These are phyloP conservation scores for Cherax quadricarinatus DNA, from an alignment of 1,140 invertebrate genomes.

Conservation along the genomic window DNA sequence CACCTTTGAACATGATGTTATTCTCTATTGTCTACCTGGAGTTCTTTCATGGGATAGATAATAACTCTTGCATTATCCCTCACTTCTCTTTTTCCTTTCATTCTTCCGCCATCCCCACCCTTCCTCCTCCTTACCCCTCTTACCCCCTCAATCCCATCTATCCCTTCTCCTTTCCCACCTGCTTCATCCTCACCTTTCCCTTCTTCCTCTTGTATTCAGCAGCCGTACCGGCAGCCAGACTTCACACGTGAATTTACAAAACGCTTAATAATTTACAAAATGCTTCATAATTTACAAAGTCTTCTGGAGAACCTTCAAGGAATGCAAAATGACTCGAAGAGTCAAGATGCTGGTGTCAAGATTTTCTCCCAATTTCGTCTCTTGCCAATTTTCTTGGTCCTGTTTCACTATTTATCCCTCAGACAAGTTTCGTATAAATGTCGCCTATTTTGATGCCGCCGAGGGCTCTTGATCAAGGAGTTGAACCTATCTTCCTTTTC, in stretches of 20 bases:
- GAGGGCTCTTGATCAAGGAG: no score
- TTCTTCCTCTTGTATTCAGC: neutral
- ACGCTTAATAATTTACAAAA: neutral
- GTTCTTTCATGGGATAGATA: no score
- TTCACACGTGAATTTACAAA: slow-evolving; percentile 22
- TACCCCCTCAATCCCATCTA: no score
- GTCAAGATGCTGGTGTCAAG: neutral
- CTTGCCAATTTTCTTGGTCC: no score
- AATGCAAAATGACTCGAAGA: neutral
- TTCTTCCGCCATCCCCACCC: neutral
- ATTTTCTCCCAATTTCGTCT: neutral
- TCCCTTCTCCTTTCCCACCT: neutral
- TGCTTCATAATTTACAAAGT: slow-evolving; percentile 6
- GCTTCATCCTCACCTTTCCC: neutral
- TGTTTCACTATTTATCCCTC: no score
- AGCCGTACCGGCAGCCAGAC: neutral
- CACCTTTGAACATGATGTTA: no score
- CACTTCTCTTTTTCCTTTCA: neutral
- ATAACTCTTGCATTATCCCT: no score
- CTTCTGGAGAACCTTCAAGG: neutral
- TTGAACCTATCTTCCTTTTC: no score
- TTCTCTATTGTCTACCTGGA: no score
- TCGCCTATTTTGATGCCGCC: no score
- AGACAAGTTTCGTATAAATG: no score
- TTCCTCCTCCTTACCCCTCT: neutral